Percentiles rank a stretch among this genome's conserved stretches.
Conservation (phyloP, 2,888 invertebrate genomes). For the Ryuthela nishihirai region DNA sequence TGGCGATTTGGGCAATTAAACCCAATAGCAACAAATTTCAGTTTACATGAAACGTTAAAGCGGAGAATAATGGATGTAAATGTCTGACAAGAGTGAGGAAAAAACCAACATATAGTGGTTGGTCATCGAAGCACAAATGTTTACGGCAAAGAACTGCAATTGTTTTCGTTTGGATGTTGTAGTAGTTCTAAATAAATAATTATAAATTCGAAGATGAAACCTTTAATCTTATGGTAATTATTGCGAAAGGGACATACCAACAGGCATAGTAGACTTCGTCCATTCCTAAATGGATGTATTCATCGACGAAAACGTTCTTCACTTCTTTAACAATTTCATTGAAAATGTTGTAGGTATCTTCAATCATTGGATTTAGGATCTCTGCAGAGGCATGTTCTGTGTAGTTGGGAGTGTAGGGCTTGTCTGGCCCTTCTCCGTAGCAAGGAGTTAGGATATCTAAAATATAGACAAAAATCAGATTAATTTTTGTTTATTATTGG, state of each 20-base stretch:
- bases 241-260: too few relatives aligned
- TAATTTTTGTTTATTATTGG: not conserved
- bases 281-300: conserved; percentile 84
- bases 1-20: too few relatives aligned
- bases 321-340: conserved; percentile 66
- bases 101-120: too few relatives aligned
- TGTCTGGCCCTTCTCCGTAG: conserved; percentile 37
- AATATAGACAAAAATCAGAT: not conserved
- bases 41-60: too few relatives aligned
- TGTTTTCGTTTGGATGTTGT: too few relatives aligned
- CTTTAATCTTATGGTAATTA: not conserved
- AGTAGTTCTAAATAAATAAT: too few relatives aligned
- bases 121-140: too few relatives aligned
- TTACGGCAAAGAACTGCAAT: too few relatives aligned
- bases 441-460: conserved; percentile 42
- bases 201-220: too few relatives aligned
- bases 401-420: conserved; percentile 40
- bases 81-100: too few relatives aligned
- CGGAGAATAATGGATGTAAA: too few relatives aligned
- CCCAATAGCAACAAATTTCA: too few relatives aligned
- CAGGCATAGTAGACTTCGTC: conserved; percentile 82
- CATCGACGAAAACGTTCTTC: conserved; percentile 66
- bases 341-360: conserved; percentile 64
- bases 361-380: conserved; percentile 49
- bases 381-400: conserved; percentile 39